These are phyloP conservation scores for Lysiphlebus fabarum DNA, from an alignment of 1,140 invertebrate genomes.

Conservation along the genomic window DNA sequence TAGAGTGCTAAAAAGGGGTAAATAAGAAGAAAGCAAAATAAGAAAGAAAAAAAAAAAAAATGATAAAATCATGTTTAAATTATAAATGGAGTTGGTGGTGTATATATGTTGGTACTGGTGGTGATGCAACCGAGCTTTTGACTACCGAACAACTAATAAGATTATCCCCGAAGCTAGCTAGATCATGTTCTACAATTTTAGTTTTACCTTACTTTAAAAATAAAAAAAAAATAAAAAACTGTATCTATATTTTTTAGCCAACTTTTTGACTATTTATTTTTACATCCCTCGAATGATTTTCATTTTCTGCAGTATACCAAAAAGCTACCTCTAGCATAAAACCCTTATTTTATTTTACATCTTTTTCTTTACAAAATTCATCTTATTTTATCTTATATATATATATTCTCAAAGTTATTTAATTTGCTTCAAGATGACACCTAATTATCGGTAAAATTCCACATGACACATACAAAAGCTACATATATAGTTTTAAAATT, in stretches of 20 bases:
- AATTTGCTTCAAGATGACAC: conserved; percentile 31
- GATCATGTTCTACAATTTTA: conserved; percentile 17
- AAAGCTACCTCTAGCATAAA: not conserved
- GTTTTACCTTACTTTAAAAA: too few species aligned
- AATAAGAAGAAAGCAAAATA: not conserved
- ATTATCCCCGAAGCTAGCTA: conserved; percentile 28
- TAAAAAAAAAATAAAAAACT: too few species aligned
- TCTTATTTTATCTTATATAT: conserved; percentile 27
- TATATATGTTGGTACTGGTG: conserved; percentile 4
- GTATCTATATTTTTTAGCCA: not conserved
- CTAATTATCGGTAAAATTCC: conserved; percentile 43
- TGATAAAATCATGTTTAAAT: not conserved
- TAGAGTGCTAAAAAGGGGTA: not conserved
- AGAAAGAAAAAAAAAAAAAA: not conserved
- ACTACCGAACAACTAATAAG: conserved; percentile 24
- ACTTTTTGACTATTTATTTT: not conserved
- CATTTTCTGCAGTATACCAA: not conserved
- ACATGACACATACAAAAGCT: conserved; percentile 25
- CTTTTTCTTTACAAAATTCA: conserved; percentile 5
- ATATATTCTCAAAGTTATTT: too few species aligned
- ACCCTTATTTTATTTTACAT: conserved; percentile 5
- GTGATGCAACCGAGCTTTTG: conserved; percentile 18
- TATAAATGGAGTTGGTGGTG: not conserved
- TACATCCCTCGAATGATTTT: not conserved
- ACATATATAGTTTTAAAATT: conserved; percentile 19